A percentile compares a stretch with the other conserved stretches of the same genome.
phyloP scores from a whole-genome alignment of 1,140 invertebrate genomes.

The Drosophila nasuta region DNA sequence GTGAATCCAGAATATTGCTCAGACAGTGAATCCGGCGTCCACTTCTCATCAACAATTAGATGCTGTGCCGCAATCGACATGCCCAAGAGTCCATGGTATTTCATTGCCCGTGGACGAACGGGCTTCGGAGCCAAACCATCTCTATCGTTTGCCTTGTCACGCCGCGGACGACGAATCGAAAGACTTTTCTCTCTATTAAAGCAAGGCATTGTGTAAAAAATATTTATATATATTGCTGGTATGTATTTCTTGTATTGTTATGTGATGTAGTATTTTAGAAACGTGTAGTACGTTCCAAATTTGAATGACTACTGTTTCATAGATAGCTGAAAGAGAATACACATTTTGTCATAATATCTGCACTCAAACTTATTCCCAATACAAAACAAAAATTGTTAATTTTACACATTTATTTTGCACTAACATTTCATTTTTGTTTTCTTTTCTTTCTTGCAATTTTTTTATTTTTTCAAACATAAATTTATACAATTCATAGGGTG shows the following conservation, averaged over 20 bases:
- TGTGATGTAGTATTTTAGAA: neutral
- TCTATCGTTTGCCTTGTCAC: neutral
- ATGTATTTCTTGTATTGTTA: neutral
- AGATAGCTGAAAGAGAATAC: no score
- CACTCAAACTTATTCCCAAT: conserved; percentile 6
- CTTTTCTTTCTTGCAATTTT: conserved; percentile 16
- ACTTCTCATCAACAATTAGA: conserved; percentile 68
- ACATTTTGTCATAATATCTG: neutral
- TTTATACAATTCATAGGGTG: conserved; percentile 60
- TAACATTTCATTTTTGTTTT: conserved; percentile 68
- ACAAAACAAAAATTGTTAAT: conserved; percentile 21
- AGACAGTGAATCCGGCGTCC: conserved; percentile 63
- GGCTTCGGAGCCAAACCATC: conserved; percentile 64
- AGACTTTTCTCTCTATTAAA: conserved; percentile 24
- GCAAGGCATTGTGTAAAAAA: conserved; percentile 23
- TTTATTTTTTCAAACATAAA: conserved; percentile 48
- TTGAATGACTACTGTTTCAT: neutral
- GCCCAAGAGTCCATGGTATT: conserved; percentile 75
- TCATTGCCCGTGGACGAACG: conserved; percentile 67
- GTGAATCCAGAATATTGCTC: conserved; percentile 70
- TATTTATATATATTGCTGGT: neutral
- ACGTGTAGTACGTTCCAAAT: neutral
- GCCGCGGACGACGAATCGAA: neutral
- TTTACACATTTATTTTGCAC: conserved; percentile 82
- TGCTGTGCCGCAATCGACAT: conserved; percentile 63